Evolutionary conservation across 2,113 vertebrate species (phyloP), one percentile per base, ranked within the genome.

Genomic region (Corythornis madagascariensis): DNA sequence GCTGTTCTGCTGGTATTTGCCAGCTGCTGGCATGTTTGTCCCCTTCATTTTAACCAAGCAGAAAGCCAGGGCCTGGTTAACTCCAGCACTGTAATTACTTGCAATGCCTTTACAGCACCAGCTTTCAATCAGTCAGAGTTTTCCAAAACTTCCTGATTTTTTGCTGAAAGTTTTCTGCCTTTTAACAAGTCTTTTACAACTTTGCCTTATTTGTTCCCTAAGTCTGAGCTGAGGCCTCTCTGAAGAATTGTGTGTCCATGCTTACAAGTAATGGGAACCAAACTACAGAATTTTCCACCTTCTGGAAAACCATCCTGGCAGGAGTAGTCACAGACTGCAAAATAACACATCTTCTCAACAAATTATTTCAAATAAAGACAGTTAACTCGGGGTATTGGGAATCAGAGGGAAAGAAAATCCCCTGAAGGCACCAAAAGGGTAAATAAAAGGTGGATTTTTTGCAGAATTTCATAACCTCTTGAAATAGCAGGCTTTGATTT

Each of bases 1-100:
- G 88, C 88, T 84, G 76, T 61, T 94, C 52, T 95, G 79, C 87
- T 93, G 90, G 94, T 93, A 94, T 94, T 78, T 94, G 67, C 74
- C 86, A 94, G 73, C 66, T 66, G 86, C 66, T 56, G 87, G 93
- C 65, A 87, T 47, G 47, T 90, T 92, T 71, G 67, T 48, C 19
- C 65, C 65, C 77, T 93, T 90, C 80, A 56, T 83, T 84, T 95
- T 75, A 86, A 63, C 83, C 89, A 95, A 81, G 66, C 77, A 92
- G 88, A 91, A 95, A 92, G 70, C 24, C 94, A 86, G 71, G 40
- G 33, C 8, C 7, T 21, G 85, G 83, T 94, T 88, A 89, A 60
- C 31, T 82, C 52, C 65, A 81, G 10, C 45, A 69, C 38, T 19
- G 3, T 42, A 79, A 71, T 75, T 56, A 71, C 35, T 29, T 80